A percentile compares a stretch with the other conserved stretches of the same genome.
Conservation (phyloP, 2,888 invertebrate species). For the Myopa testacea region DNA sequence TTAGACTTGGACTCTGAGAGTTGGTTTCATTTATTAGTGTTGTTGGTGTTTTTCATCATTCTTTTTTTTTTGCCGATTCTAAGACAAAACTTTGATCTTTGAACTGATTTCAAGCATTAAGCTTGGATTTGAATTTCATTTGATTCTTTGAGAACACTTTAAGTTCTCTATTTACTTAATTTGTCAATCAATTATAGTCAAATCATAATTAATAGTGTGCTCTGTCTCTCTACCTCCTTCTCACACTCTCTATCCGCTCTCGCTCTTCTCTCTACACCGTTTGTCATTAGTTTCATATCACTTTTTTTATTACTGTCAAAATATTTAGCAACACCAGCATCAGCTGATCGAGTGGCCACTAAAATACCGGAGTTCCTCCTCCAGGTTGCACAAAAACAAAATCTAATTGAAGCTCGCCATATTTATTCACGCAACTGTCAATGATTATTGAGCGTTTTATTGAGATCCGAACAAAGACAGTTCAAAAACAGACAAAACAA, state of each 20-base stretch:
- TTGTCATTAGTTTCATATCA: too few relatives aligned
- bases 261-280: too few relatives aligned
- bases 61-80: background rate
- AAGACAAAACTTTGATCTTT: slow-evolving; percentile 21
- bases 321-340: too few relatives aligned
- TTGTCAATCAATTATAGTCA: too few relatives aligned
- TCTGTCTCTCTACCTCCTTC: background rate
- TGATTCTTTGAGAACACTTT: background rate
- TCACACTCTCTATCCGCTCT: too few relatives aligned
- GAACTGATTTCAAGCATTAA: slow-evolving; percentile 2
- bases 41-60: too few relatives aligned
- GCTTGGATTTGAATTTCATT: background rate
- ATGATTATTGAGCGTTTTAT: background rate
- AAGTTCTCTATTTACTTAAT: background rate
- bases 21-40: background rate
- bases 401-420: slow-evolving; percentile 9
- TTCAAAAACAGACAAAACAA: slow-evolving; percentile 3
- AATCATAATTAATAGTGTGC: too few relatives aligned
- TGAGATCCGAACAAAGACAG: background rate
- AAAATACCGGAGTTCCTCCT: too few relatives aligned
- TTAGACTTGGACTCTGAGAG: background rate
- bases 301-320: too few relatives aligned
- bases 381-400: background rate
- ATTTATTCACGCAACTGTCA: slow-evolving; percentile 5
- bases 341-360: too few relatives aligned